Conservation (phyloP, 2,888 invertebrate genomes). For the Smittia sp. region DNA sequence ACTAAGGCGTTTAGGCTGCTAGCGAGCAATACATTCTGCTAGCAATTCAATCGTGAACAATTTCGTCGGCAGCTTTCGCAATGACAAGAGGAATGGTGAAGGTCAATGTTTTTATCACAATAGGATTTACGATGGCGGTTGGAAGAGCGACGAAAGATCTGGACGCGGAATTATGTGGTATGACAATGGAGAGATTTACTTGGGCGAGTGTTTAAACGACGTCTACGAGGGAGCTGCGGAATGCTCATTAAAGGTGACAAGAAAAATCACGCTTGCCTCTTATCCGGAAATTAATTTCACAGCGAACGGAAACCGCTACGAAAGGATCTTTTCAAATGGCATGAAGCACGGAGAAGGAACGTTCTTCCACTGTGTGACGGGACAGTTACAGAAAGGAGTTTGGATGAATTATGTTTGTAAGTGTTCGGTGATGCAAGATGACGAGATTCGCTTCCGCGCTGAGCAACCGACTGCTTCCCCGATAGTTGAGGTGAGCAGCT, state of each 20-base stretch:
- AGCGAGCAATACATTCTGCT: neutral
- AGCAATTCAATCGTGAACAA: neutral
- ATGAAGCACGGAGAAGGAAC: conserved; percentile 51
- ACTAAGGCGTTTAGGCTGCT: neutral
- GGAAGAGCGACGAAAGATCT: conserved; percentile 48
- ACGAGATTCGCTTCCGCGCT: conserved; percentile 38
- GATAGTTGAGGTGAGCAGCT: neutral
- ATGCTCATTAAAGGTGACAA: conserved; percentile 38
- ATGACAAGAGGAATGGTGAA: conserved; percentile 49
- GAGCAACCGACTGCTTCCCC: neutral
- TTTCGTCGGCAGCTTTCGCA: conserved; percentile 18
- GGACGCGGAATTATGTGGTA: conserved; percentile 52
- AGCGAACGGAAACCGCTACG: conserved; percentile 52
- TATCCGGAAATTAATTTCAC: conserved; percentile 17
- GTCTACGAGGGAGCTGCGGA: conserved; percentile 49
- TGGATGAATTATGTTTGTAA: conserved; percentile 49
- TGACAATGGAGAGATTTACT: conserved; percentile 47
- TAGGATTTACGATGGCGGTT: conserved; percentile 49
- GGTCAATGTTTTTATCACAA: conserved; percentile 51
- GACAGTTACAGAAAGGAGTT: conserved; percentile 52
- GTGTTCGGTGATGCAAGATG: conserved; percentile 49
- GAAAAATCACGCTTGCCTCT: neutral
- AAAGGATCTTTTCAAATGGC: conserved; percentile 50
- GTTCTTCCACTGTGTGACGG: conserved; percentile 50
- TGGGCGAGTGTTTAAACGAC: conserved; percentile 51